Percentiles rank a stretch among this genome's conserved stretches.
Conservation (phyloP, 2,113 vertebrate species). For the Austrofundulus limnaeus region DNA sequence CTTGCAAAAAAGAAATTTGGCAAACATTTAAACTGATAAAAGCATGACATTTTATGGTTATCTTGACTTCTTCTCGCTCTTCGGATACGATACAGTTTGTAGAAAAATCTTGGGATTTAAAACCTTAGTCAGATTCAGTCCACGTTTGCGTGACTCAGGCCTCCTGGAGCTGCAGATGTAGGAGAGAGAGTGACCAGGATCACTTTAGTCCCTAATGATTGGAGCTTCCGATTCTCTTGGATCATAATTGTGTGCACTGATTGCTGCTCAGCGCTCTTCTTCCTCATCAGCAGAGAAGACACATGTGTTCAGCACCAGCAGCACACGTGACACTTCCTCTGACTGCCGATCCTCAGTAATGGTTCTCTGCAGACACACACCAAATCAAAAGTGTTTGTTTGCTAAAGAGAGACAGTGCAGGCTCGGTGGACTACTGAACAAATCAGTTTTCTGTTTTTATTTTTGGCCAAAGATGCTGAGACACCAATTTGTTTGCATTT, state of each 20-base stretch:
- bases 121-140: not conserved
- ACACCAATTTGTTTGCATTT: constrained; percentile 11
- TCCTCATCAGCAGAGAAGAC: constrained; percentile 45
- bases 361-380: constrained; percentile 58
- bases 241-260: constrained; percentile 32
- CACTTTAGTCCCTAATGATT: constrained; percentile 41
- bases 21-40: too few species aligned
- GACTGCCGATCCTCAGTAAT: constrained; percentile 18
- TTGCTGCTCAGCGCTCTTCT: constrained; percentile 16
- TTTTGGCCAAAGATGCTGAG: constrained; percentile 39
- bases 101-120: too few species aligned
- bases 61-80: too few species aligned
- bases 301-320: not conserved
- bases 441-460: too few species aligned
- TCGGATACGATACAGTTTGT: too few species aligned
- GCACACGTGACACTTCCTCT: constrained; percentile 32
- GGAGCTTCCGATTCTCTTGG: constrained; percentile 57
- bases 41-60: too few species aligned
- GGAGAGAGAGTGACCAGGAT: constrained; percentile 59
- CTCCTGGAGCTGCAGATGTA: constrained; percentile 39
- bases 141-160: constrained; percentile 29
- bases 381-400: not conserved
- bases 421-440: constrained; percentile 74
- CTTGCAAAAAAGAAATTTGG: not conserved
- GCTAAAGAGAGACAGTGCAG: constrained; percentile 64